Evolutionary conservation across 2,888 invertebrate genomes (phyloP), one percentile per base, ranked within the genome.

Genomic region (Leptopilina myrica): DNA sequence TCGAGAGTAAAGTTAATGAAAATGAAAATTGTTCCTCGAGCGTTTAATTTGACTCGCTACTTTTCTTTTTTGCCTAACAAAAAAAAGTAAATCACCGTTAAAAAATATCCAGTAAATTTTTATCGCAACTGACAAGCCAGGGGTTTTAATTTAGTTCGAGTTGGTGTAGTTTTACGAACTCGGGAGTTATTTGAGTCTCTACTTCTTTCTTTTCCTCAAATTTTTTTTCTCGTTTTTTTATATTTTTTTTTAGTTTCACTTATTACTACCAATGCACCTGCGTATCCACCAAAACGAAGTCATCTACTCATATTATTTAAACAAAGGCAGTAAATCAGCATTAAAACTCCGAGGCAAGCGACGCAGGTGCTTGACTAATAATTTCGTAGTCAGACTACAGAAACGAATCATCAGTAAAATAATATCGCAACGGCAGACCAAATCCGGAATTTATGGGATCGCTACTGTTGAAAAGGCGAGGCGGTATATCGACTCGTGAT

Each of bases 301-400:
- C 67, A 26, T 67, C 67, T 49, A 49, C 49, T 67, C 67, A 67
- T 67, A 67, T 67, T 67, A 67, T 67, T 67, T 49, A 67, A 67
- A 67, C 67, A 67, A 67, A 67, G 49, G 67, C 67, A 67, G 49
- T 67, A 49, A 67, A 67, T 67, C 49, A 26, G 49, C 67, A 20
- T 49, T 67, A 67, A 49, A 67, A 67, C 67, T 67, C 67, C 12
- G 67, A 49, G 49, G 26, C 49, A 67, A 20, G 67, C 26, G 67
- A 49, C 67, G 49, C 67, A 67, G 67, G 49, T 67, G 67, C 67
- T 49, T 67, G 67, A 67, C 67, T 67, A 67, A 67, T 67, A 67
- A 67, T 67, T 49, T 67, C 67, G 67, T 67, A 67, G 49, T 67
- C 49, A 15, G 67, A 67, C 20, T 20, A 20, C 20, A 20, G 20